Evolutionary conservation across 2,888 invertebrate species (phyloP).

Genomic region (Boloria euphrosyne): DNA sequence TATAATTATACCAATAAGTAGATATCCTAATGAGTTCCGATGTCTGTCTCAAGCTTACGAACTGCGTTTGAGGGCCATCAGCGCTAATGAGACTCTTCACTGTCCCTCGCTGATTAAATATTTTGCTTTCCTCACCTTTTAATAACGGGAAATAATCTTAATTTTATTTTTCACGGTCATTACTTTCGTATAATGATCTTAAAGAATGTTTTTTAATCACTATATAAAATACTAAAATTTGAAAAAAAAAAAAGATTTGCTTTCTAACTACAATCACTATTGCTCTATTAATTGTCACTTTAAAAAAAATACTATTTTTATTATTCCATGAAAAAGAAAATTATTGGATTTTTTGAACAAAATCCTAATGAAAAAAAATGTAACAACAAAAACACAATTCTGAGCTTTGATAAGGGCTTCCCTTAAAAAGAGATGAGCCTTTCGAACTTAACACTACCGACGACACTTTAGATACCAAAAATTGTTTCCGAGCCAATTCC

Average conservation of each 20-base stretch:
- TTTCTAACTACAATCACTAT: too few species aligned
- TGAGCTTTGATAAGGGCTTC: too few species aligned
- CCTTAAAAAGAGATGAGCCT: too few species aligned
- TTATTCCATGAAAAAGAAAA: too few species aligned
- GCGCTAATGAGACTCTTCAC: conserved; percentile 70
- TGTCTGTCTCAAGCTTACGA: conserved; percentile 49
- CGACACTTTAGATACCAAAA: not conserved
- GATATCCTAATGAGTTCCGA: conserved; percentile 45
- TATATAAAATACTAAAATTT: too few species aligned
- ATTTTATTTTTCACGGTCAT: conserved; percentile 34
- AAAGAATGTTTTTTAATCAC: conserved; percentile 11
- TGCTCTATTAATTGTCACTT: too few species aligned
- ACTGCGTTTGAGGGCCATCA: conserved; percentile 57
- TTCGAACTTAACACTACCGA: too few species aligned
- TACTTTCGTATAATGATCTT: conserved; percentile 25
- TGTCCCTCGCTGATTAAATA: conserved; percentile 59
- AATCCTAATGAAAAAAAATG: too few species aligned
- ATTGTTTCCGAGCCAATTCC: not conserved
- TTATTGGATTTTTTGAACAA: too few species aligned
- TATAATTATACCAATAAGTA: conserved; percentile 36
- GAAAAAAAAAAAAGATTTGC: too few species aligned
- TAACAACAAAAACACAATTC: too few species aligned
- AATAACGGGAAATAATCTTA: conserved; percentile 43
- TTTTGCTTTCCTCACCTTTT: conserved; percentile 62
- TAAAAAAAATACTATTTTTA: too few species aligned